Percentiles rank a stretch among this genome's conserved stretches.
phyloP scores from a whole-genome alignment of 2,888 invertebrate genomes.

The Apantesis nais region DNA sequence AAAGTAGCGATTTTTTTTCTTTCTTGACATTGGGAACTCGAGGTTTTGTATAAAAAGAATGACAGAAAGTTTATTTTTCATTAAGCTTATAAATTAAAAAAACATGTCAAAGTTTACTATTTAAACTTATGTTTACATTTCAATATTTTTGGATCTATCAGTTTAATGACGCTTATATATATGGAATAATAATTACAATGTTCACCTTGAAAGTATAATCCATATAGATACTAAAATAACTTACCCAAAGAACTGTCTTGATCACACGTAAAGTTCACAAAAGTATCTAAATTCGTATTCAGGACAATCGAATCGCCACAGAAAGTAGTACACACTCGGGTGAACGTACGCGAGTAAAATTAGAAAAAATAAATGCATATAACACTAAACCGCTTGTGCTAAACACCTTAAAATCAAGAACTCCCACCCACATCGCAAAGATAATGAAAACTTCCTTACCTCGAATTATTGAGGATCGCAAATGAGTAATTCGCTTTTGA shows the following conservation, averaged over 20 bases:
- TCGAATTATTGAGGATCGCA: conserved; percentile 27
- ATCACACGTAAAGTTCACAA: conserved; percentile 17
- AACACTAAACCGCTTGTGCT: conserved; percentile 3
- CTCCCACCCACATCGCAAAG: conserved; percentile 18
- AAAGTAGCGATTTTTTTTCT: background rate
- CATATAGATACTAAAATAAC: background rate
- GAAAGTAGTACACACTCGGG: conserved; percentile 52
- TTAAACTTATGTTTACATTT: background rate
- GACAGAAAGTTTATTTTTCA: background rate
- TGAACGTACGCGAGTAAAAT: conserved; percentile 49
- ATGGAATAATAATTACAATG: background rate
- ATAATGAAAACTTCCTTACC: conserved; percentile 40
- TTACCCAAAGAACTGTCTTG: conserved; percentile 6
- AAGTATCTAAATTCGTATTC: conserved; percentile 44
- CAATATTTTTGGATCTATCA: background rate
- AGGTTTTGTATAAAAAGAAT: background rate
- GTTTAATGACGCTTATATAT: background rate
- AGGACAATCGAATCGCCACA: conserved; percentile 42
- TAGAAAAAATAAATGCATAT: conserved; percentile 38
- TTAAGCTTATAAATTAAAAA: background rate
- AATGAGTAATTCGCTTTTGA: conserved; percentile 32
- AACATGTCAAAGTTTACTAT: background rate
- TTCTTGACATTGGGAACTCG: background rate
- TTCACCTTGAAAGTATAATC: conserved; percentile 1
- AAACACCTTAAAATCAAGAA: conserved; percentile 8